These are phyloP conservation scores for Atta texana DNA, from an alignment of 1,140 invertebrate species.

Conservation along the genomic window DNA sequence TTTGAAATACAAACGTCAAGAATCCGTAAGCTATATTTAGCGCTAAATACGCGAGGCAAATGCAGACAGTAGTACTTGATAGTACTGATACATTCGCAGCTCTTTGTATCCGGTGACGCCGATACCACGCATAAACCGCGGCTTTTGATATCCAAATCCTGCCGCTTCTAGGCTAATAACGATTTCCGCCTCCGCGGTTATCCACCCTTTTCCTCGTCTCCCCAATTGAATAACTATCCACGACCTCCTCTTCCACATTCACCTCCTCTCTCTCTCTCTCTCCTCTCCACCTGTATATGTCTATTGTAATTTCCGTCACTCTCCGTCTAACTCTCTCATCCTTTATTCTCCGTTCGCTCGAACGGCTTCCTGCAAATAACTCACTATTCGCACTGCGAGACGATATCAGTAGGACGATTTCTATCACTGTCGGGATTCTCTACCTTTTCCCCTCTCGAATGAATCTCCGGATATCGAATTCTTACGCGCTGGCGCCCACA, in stretches of 20 bases:
- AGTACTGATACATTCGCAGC: not conserved
- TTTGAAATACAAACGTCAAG: not conserved
- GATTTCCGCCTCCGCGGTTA: constrained; percentile 59
- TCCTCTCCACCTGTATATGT: constrained; percentile 27
- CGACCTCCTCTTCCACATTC: not conserved
- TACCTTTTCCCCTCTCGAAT: not conserved
- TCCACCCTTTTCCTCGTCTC: constrained; percentile 15
- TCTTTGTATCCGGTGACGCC: constrained; percentile 55
- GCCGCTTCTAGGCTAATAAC: constrained; percentile 59
- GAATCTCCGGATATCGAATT: constrained; percentile 61
- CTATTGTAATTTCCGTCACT: constrained; percentile 63
- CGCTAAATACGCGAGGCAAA: not conserved
- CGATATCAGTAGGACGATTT: constrained; percentile 57
- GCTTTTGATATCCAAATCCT: constrained; percentile 60
- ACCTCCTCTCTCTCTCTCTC: not conserved
- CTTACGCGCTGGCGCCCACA: constrained; percentile 45
- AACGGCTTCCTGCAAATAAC: constrained; percentile 61
- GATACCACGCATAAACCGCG: constrained; percentile 42
- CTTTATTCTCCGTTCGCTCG: constrained; percentile 55
- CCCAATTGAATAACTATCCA: constrained; percentile 28
- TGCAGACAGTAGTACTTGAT: not conserved
- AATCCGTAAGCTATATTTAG: not conserved
- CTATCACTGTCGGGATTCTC: constrained; percentile 53
- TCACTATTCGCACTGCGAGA: constrained; percentile 55
- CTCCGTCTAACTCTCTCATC: constrained; percentile 43